Percentiles rank a stretch among this genome's conserved stretches.
phyloP scores from a whole-genome alignment of 35 echinoderm and acorn worm species.

The Nesometra sesokonis region DNA sequence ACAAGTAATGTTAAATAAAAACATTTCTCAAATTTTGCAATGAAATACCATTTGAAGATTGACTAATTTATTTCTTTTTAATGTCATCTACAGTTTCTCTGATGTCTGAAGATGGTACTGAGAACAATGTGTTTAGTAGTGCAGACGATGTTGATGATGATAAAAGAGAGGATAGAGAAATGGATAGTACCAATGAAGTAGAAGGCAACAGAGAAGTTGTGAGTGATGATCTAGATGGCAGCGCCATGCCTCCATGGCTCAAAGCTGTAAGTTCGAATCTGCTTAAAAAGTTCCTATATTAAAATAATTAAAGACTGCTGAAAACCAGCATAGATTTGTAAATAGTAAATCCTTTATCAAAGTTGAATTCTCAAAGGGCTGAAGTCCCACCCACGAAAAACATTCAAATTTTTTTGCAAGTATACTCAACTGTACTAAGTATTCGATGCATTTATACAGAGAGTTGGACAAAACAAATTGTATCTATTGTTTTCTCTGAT shows the following conservation, averaged over 20 bases:
- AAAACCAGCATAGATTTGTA: too few relatives aligned
- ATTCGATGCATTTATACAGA: too few relatives aligned
- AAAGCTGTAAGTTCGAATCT: conserved; percentile 65
- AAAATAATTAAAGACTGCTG: background rate
- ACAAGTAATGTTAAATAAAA: too few relatives aligned
- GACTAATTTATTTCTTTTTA: background rate
- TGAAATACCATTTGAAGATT: background rate
- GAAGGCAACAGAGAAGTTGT: background rate
- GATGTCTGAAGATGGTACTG: background rate
- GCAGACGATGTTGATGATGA: background rate
- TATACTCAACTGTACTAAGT: too few relatives aligned
- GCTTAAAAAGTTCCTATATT: background rate
- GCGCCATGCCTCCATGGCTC: conserved; percentile 56
- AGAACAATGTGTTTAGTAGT: background rate
- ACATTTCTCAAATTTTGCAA: too few relatives aligned
- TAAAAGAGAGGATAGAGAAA: conserved; percentile 3
- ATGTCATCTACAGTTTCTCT: background rate
- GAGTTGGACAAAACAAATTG: too few relatives aligned
- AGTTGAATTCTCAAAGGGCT: too few relatives aligned
- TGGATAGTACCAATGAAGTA: background rate
- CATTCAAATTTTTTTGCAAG: too few relatives aligned
- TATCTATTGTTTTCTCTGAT: too few relatives aligned
- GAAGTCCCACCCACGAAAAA: too few relatives aligned
- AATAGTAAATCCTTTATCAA: too few relatives aligned
- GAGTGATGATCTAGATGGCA: conserved; percentile 9